Evolutionary conservation across 1,140 invertebrate genomes (phyloP), one percentile per base, ranked within the genome.

Genomic region (Halotydeus destructor): DNA sequence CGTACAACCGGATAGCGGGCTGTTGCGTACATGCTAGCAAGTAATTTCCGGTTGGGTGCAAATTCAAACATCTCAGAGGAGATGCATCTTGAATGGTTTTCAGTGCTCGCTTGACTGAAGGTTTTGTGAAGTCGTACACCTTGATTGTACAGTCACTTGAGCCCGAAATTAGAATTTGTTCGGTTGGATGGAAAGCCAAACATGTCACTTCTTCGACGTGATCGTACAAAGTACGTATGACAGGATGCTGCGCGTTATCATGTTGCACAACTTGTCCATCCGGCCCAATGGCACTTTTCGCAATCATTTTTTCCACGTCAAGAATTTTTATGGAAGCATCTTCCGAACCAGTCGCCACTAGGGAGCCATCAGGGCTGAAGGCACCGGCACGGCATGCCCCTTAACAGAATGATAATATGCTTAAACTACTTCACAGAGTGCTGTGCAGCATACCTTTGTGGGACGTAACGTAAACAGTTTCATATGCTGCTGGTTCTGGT

Each of bases 241-340:
- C 91, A 2, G 93, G 93, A 66, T 98, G 91, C 70, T 59, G 61
- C 27, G 59, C 51, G 50, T 43, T 19, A 19, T 22, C 21, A 35
- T 31, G 16, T 36, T 38, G 36, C 23, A 32, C 34, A 19, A n/a
- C 23, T 38, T 37, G 26, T 19, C 30, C n/a, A 40, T 40, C 33
- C 35, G 61, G 57, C 4, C 57, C 60, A 8, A 58, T 57, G n/a
- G n/a, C n/a, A 54, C 62, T 65, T 52, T 94, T 96, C 0, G 86
- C 85, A 50, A 98, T 64, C 85, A 98, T 98, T 49, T 85, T 68
- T 54, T 98, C 91, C 2, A 99, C 88, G 60, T 97, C 89, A 30
- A 97, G 62, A 58, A 98, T 91, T 66, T 96, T 98, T 40, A 98
- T 99, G 47, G 88, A 96, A 3, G 89, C 83, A 65, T 99, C 93